phyloP scores from a whole-genome alignment of 2,797 vertebrate genomes.

The Australoheros facetus region DNA sequence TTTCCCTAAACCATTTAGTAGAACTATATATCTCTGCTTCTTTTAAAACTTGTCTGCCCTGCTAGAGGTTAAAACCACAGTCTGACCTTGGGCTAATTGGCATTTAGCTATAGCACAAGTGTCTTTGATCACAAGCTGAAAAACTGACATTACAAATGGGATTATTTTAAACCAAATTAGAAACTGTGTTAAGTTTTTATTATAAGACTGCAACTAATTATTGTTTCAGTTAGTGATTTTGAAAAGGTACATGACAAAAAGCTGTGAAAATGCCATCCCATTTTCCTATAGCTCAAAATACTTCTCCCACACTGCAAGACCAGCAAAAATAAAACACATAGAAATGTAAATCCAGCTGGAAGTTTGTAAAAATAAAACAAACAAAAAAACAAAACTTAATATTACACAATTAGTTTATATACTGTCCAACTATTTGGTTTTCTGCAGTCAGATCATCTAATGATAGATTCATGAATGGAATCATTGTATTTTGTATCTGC shows the following conservation, averaged over 20 bases:
- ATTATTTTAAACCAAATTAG: neutral
- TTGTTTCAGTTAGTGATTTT: no score
- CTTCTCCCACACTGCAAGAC: no score
- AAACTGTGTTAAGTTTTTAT: neutral
- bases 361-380: no score
- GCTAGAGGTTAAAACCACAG: no score
- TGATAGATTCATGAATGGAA: neutral
- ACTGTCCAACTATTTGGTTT: neutral
- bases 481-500: neutral
- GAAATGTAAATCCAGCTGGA: no score
- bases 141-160: neutral
- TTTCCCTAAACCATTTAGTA: neutral
- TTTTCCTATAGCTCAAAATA: no score
- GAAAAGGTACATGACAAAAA: no score
- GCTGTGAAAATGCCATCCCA: no score
- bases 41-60: neutral
- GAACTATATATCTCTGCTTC: neutral
- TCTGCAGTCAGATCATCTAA: neutral
- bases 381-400: no score
- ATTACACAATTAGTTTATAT: neutral
- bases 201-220: no score
- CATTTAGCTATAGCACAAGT: neutral
- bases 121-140: neutral
- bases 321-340: neutral
- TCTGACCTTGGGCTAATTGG: no score